Evolutionary conservation across 2,888 invertebrate genomes (phyloP).

Genomic region (Meandrusa payeni): DNA sequence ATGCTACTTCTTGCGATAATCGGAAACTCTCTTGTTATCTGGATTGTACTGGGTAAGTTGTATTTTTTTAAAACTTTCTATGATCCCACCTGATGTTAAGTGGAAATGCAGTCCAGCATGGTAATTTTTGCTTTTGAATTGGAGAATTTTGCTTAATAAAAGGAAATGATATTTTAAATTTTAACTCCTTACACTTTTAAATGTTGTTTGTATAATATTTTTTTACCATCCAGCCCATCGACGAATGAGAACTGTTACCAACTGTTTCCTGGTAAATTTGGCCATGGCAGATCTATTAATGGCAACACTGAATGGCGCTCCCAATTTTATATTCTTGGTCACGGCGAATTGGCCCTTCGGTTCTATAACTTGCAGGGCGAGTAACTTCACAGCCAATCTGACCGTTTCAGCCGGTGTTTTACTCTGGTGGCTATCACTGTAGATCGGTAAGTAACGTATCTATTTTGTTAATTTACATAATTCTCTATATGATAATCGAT

Average conservation of each 20-base stretch:
- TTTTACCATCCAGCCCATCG: constrained; percentile 89
- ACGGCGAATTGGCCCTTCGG: constrained; percentile 95
- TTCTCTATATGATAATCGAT: no score
- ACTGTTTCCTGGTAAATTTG: constrained; percentile 94
- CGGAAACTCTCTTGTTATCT: constrained; percentile 94
- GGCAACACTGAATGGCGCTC: constrained; percentile 92
- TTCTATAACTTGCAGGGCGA: constrained; percentile 89
- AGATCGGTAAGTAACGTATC: constrained; percentile 87
- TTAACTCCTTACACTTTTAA: no score
- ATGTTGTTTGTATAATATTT: no score
- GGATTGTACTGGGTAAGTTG: constrained; percentile 91
- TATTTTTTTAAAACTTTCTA: no score
- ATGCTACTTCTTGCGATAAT: constrained; percentile 90
- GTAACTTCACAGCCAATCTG: constrained; percentile 93
- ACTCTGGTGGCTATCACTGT: constrained; percentile 95
- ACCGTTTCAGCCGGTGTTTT: constrained; percentile 95
- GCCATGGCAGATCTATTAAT: constrained; percentile 93
- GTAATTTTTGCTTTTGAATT: no score
- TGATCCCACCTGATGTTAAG: no score
- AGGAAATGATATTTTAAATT: no score
- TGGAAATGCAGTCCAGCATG: no score
- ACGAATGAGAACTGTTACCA: constrained; percentile 93
- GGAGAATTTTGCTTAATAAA: no score
- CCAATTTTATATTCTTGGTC: constrained; percentile 93
- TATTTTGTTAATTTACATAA: constrained; percentile 13